Percentiles rank a stretch among this genome's conserved stretches.
phyloP scores from a whole-genome alignment of 2,888 invertebrate species.

The Drosophila meridionalis region DNA sequence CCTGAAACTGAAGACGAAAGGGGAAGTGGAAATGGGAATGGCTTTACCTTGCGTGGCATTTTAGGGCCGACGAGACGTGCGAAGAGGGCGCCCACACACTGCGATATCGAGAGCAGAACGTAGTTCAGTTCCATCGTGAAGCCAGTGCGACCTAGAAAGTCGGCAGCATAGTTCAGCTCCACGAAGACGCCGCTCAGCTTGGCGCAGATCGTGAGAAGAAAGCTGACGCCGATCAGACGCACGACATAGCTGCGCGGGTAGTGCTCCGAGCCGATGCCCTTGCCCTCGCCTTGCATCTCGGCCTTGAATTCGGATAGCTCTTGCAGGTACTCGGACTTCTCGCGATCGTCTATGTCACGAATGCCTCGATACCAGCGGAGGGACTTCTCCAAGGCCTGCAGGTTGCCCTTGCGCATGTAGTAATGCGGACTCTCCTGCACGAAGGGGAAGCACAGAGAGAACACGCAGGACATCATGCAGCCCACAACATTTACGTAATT shows the following conservation, averaged over 20 bases:
- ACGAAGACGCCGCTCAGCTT: constrained; percentile 81
- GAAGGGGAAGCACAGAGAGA: constrained; percentile 80
- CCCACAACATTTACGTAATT: constrained; percentile 70
- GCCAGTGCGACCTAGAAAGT: constrained; percentile 55
- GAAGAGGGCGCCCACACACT: constrained; percentile 71
- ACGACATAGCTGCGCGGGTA: constrained; percentile 51
- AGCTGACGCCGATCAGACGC: constrained; percentile 68
- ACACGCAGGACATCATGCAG: constrained; percentile 67
- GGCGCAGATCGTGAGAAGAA: constrained; percentile 72
- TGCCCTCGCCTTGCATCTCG: constrained; percentile 33
- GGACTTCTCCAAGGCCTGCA: constrained; percentile 77
- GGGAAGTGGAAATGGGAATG: too few relatives aligned
- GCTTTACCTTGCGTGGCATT: constrained; percentile 72
- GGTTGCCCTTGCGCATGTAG: constrained; percentile 69
- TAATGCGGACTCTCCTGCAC: constrained; percentile 82
- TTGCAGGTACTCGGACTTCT: constrained; percentile 68
- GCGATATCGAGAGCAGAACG: constrained; percentile 69
- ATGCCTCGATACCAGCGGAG: constrained; percentile 83
- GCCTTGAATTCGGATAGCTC: constrained; percentile 75
- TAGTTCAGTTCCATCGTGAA: constrained; percentile 60
- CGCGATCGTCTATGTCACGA: constrained; percentile 77
- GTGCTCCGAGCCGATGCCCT: constrained; percentile 31
- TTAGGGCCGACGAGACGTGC: constrained; percentile 63
- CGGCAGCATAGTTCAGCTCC: constrained; percentile 77
- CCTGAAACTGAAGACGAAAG: neutral